Conservation (phyloP, 2,797 vertebrate species). For the Chaenodraco wilsoni region DNA sequence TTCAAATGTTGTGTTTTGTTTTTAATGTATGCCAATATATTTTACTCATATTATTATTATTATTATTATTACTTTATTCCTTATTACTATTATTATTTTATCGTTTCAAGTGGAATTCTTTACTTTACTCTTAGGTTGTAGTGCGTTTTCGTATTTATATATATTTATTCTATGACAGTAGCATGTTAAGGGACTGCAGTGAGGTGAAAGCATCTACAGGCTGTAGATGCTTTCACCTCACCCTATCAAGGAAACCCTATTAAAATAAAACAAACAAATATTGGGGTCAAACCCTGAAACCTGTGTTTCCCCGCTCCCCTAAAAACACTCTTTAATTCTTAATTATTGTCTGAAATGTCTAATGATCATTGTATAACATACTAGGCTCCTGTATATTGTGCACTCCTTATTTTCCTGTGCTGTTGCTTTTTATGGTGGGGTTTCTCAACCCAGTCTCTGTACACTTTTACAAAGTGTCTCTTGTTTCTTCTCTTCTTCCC, state of each 20-base stretch:
- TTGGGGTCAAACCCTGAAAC: neutral
- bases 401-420: conserved; percentile 60
- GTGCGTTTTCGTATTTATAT: neutral
- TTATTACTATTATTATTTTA: neutral
- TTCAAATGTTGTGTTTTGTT: neutral
- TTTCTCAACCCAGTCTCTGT: conserved; percentile 83
- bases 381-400: conserved; percentile 36
- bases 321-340: neutral
- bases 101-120: neutral
- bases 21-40: neutral
- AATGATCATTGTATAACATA: conserved; percentile 16
- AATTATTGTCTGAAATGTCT: conserved; percentile 13
- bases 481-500: conserved; percentile 90
- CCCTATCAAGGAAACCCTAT: neutral
- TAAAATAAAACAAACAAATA: neutral
- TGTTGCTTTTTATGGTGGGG: conserved; percentile 75
- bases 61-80: neutral
- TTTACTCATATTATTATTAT: neutral
- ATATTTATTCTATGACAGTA: neutral
- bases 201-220: neutral
- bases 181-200: neutral
- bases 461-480: conserved; percentile 85
- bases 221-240: neutral
- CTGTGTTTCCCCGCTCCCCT: neutral
- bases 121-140: neutral